Percentiles rank a stretch among this genome's conserved stretches.
Conservation (phyloP, 2,113 vertebrate genomes). For the Oryzias woworae region DNA sequence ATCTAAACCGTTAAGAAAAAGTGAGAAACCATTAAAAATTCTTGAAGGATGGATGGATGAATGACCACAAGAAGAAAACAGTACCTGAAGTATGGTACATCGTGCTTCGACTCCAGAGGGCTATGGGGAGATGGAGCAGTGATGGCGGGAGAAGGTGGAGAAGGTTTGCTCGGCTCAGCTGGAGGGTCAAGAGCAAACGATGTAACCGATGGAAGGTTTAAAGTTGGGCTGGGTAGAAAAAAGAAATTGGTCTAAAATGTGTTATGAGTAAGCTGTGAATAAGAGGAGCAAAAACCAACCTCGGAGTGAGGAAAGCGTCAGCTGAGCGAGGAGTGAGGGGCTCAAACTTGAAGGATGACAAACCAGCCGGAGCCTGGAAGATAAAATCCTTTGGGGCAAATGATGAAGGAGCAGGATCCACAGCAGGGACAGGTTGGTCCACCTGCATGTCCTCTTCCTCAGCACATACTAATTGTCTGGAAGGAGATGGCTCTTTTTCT, state of each 20-base stretch:
- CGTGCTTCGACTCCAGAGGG: conserved; percentile 57
- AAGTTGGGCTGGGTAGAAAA: conserved; percentile 36
- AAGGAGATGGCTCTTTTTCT: not conserved
- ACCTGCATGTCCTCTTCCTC: conserved; percentile 32
- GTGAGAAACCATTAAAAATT: accelerated
- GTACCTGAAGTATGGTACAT: conserved; percentile 76
- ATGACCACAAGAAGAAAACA: not conserved
- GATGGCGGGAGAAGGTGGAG: conserved; percentile 7
- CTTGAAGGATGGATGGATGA: accelerated
- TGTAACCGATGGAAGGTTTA: conserved; percentile 26
- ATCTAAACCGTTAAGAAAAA: conserved; percentile 64
- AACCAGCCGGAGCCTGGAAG: conserved; percentile 84
- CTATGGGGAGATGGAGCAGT: conserved; percentile 2
- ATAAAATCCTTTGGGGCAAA: conserved; percentile 89
- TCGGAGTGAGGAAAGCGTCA: conserved; percentile 79
- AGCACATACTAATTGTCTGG: not conserved
- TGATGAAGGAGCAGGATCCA: conserved; percentile 68
- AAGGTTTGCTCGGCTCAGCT: not conserved
- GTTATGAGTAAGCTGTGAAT: too few species aligned
- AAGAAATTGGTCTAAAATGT: not conserved
- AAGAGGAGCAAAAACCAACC: conserved; percentile 34
- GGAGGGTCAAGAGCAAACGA: conserved; percentile 8
- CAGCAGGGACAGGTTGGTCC: conserved; percentile 16
- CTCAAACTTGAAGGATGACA: conserved; percentile 77
- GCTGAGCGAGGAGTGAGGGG: conserved; percentile 84